Base-by-base conservation (phyloP, 2,888 invertebrate species). In the Cataglyphis altisquamis region DNA sequence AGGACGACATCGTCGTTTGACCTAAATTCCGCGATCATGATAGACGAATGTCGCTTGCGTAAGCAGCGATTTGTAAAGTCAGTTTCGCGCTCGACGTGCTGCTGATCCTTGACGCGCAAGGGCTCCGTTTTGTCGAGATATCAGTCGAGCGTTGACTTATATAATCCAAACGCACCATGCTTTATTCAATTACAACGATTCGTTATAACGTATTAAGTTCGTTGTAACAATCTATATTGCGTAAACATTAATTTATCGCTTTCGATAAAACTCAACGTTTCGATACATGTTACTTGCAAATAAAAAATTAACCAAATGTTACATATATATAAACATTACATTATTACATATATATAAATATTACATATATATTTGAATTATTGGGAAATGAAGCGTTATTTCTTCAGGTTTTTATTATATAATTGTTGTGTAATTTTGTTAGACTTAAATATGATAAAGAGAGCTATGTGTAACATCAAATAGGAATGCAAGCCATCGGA, bases 1-100 rank as follows among this genome's bases (percentile, higher is more conserved):
- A 90, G 90, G 90, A 92, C 91, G 87, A 29, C 29, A 29, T 29
- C 87, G 89, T 90, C 90, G 92, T 89, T 90, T 93, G 93, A 93
- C 94, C 94, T 93, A 92, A 92, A 94, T 94, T 92, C 92, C 91
- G 72, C 88, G 90, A 91, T 89, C 89, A 77, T 89, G 91, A 93
- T 91, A 92, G 92, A 87, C 91, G 88, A 90, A 89, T 86, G 88
- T 25, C 10, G 60, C 91, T 93, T 93, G 91, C 94, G 93, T 92
- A 93, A 94, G 87, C 45, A 29, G 68, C 73, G 86, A 84, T 70
- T 85, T 73, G 86, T 62, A 72, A 86, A 84, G 81, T 86, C 83
- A 12, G 84, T 85, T 90, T 89, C 83, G 81, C 80, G 84, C 81
- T 68, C 67, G 52, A 75, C 73, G 83, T 72, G 78, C 78, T 68